Base-by-base conservation (phyloP, 2,113 vertebrate species). In the Plecturocebus donacophilus region DNA sequence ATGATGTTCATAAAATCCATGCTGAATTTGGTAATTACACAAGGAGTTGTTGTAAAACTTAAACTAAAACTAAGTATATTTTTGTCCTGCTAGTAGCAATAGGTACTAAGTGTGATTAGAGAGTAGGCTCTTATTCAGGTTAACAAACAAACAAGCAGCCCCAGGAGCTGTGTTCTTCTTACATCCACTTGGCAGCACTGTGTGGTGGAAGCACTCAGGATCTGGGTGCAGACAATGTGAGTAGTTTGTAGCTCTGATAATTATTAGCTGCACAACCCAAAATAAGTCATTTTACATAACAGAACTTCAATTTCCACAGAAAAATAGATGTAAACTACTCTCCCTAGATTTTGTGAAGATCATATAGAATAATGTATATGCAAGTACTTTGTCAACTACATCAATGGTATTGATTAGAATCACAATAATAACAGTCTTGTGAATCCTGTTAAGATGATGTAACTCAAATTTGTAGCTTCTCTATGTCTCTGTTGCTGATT, bases 401-500 rank as follows among this genome's bases (percentile, higher is more conserved):
- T 11, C 70, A 38, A 16, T 76, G 32, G 13, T 92, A 89, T 76
- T 86, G 10, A 90, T 64, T 92, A 81, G 61, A 90, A 90, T 79
- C 23, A 89, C 49, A 89, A 80, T 73, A 90, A 47, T 47, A 91
- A 45, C 27, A n/a, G 19, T 94, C 3, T 79, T 80, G 11, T 42
- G 10, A 90, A 86, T 64, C 25, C 21, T 95, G 2, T 89, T 87
- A 91, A 42, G 56, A 25, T 97, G n/a, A 9, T 81, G 2, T 32
- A 91, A 38, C 82, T 91, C n/a, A 35, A 89, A 6, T 79, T 49
- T 49, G 38, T 61, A 87, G 38, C 32, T 70, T 85, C n/a, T 90
- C 42, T 56, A 38, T 89, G 21, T 76, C n/a, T 40, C 52, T 40
- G 35, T 94, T 87, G 90, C 92, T 97, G 91, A 98, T 88, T 97